Evolutionary conservation across 1,140 invertebrate species (phyloP), one percentile per base, ranked within the genome.

Genomic region (Polyergus mexicanus): DNA sequence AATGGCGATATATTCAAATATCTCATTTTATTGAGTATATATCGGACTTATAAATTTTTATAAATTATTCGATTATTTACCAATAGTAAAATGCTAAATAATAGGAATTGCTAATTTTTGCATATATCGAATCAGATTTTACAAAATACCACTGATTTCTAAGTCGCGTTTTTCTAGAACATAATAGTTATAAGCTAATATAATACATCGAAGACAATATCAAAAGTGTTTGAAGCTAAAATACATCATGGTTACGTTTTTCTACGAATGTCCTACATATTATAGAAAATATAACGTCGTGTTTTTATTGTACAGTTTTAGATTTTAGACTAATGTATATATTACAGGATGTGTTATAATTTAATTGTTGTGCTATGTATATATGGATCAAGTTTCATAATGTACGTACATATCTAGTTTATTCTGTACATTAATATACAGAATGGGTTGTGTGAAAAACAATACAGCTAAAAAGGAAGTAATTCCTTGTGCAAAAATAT

Each of bases 171-270:
- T 19, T 69, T 76, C 56, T 87, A 85, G 62, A 89, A 89, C 35
- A 76, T 80, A 85, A 71, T 76, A 86, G 65, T 74, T 51, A 62
- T 89, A 89, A 90, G 77, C 78, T 89, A 89, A 80, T 44, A 58
- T 89, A 90, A 90, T 71, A 90, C 88, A 90, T 88, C 72, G 85
- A 91, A 89, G 87, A 91, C 87, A 91, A 91, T 89, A 89, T 90
- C 4, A 32, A 83, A 47, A 28, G 58, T 89, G 56, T 38, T 81
- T n/a, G 56, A 88, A 80, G 63, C 80, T 83, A 54, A 87, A 89
- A 72, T 60, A 71, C 78, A 75, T 87, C 65, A 85, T 87, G 25
- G 32, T 86, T 91, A 68, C 76, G 69, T 88, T 90, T 90, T 90
- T 90, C 38, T 89, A 89, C 74, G 47, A 69, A 74, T 65, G 44